A percentile compares a stretch with the other conserved stretches of the same genome.
Conservation (phyloP, 2,113 vertebrate species). For the Megaceryle torquata region DNA sequence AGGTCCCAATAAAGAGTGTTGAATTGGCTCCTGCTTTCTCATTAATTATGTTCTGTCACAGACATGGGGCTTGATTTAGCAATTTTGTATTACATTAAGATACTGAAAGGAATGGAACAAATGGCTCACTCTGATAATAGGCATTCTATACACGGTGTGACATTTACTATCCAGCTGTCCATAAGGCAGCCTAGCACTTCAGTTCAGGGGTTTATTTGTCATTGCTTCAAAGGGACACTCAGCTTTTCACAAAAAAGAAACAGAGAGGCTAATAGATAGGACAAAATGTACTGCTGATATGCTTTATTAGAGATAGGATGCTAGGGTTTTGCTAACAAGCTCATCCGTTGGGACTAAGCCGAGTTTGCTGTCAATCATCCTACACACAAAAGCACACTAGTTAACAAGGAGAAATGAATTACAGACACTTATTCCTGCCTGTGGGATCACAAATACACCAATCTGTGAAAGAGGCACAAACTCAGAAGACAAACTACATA, state of each 20-base stretch:
- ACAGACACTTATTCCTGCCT: constrained; percentile 84
- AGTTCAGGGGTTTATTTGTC: constrained; percentile 90
- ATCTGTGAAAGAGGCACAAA: constrained; percentile 85
- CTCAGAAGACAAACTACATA: constrained; percentile 83
- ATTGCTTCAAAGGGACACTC: constrained; percentile 89
- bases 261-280: constrained; percentile 90
- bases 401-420: constrained; percentile 86
- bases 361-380: constrained; percentile 89
- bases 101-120: constrained; percentile 86
- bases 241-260: constrained; percentile 90
- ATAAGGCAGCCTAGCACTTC: constrained; percentile 88
- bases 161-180: constrained; percentile 91
- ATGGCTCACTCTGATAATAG: constrained; percentile 89
- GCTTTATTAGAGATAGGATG: constrained; percentile 89
- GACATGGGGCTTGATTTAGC: constrained; percentile 90
- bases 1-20: constrained; percentile 87
- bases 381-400: constrained; percentile 82
- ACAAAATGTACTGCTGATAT: constrained; percentile 89
- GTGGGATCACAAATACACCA: constrained; percentile 85
- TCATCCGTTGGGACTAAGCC: constrained; percentile 85
- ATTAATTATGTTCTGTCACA: constrained; percentile 92
- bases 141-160: constrained; percentile 88
- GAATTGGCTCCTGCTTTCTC: constrained; percentile 86
- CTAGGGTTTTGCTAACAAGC: constrained; percentile 88
- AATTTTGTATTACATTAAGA: constrained; percentile 90